These are phyloP conservation scores for Melopsittacus undulatus DNA, from an alignment of 2,797 vertebrate genomes.

Conservation along the genomic window DNA sequence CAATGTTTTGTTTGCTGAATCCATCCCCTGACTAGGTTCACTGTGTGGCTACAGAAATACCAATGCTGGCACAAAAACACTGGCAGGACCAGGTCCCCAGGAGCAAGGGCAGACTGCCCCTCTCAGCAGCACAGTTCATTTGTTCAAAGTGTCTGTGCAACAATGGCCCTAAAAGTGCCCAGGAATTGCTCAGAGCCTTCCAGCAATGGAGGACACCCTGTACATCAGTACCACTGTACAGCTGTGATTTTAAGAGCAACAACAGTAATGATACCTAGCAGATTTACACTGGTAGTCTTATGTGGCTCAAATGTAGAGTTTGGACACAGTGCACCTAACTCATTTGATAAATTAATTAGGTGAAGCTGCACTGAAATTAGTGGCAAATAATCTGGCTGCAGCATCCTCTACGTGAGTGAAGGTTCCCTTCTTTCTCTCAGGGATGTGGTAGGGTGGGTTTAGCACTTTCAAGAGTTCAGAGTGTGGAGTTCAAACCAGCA, in stretches of 20 bases:
- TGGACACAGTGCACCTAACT: background rate
- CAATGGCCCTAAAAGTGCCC: rapidly evolving
- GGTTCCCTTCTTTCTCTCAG: background rate
- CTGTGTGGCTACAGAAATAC: background rate
- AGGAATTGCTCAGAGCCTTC: background rate
- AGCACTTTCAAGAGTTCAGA: background rate
- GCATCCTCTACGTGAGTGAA: background rate
- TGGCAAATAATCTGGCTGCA: background rate
- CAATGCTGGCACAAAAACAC: background rate
- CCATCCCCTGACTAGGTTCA: rapidly evolving
- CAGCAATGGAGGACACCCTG: background rate
- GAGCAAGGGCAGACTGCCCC: background rate
- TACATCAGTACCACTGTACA: background rate
- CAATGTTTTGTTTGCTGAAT: background rate
- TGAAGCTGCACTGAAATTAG: background rate
- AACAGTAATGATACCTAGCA: background rate
- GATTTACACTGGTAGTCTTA: background rate
- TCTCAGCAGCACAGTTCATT: background rate
- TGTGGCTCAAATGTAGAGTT: background rate
- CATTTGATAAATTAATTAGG: background rate
- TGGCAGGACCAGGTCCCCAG: background rate
- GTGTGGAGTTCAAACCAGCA: background rate
- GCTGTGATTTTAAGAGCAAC: background rate
- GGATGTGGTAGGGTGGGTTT: background rate
- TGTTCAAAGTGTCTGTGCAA: background rate